Evolutionary conservation across 2,888 invertebrate species (phyloP).

Genomic region (Coelinius sp.): DNA sequence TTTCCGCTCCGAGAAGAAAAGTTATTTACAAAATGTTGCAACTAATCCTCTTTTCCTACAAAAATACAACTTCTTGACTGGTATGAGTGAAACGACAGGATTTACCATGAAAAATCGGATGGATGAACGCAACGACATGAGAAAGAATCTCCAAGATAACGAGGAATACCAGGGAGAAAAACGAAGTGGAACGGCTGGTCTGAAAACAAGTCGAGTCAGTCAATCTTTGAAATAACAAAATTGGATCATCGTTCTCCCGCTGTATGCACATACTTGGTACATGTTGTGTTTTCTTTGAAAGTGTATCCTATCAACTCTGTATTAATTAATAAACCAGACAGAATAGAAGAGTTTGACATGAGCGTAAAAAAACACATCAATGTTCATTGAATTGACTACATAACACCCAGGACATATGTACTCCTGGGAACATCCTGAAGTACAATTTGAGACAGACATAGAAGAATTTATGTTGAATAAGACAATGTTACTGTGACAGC

Average conservation of each 20-base stretch:
- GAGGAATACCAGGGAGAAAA: conserved; percentile 30
- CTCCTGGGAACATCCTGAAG: neutral
- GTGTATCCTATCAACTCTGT: neutral
- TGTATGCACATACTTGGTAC: conserved; percentile 7
- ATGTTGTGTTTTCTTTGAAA: neutral
- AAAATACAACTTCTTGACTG: neutral
- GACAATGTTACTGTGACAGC: conserved; percentile 16
- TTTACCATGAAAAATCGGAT: conserved; percentile 30
- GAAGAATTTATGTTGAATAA: conserved; percentile 16
- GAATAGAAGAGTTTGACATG: neutral
- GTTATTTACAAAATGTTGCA: neutral
- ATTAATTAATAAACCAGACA: neutral
- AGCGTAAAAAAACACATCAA: neutral
- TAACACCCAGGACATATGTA: neutral
- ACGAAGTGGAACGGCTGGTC: conserved; percentile 20
- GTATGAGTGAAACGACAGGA: conserved; percentile 21
- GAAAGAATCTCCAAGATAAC: conserved; percentile 27
- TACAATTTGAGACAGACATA: conserved; percentile 19
- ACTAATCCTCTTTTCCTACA: neutral
- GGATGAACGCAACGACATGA: conserved; percentile 22
- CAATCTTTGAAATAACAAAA: conserved; percentile 33
- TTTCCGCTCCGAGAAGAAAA: neutral
- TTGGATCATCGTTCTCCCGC: conserved; percentile 35
- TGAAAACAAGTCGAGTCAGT: conserved; percentile 29
- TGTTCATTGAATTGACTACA: neutral